Conservation (phyloP, 2,797 vertebrate species). For the Malurus leucopterus region DNA sequence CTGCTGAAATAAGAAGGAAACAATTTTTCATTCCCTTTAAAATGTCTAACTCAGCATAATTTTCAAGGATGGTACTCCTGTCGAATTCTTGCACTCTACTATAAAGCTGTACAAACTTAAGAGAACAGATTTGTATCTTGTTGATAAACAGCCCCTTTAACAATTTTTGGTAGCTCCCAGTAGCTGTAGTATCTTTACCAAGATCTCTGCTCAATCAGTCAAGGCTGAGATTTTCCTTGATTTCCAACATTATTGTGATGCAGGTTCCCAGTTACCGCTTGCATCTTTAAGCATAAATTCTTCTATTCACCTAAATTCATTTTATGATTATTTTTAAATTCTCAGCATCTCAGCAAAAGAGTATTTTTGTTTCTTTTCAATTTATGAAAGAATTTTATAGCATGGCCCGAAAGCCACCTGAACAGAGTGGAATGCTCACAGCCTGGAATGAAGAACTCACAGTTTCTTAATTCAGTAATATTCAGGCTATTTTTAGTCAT, state of each 20-base stretch:
- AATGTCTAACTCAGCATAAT: background rate
- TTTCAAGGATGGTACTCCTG: background rate
- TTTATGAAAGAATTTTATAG: background rate
- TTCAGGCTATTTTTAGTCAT: background rate
- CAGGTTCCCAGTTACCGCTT: background rate
- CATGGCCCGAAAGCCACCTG: background rate
- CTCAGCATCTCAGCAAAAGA: background rate
- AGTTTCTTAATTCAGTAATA: background rate
- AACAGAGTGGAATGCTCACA: background rate
- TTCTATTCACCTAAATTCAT: background rate
- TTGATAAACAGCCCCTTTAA: background rate
- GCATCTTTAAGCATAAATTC: background rate
- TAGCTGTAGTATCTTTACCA: background rate
- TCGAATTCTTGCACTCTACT: background rate
- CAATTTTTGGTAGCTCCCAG: background rate
- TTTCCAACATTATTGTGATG: fast-evolving
- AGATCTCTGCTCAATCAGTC: background rate
- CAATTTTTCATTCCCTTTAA: background rate
- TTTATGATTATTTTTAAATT: background rate
- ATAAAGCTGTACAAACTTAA: background rate
- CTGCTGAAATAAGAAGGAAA: background rate
- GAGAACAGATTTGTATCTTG: background rate
- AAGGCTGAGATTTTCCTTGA: background rate
- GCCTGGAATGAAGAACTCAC: background rate
- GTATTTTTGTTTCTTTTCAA: background rate